Base-by-base conservation (phyloP, 1,140 invertebrate genomes). In the Cataglyphis hispanica region DNA sequence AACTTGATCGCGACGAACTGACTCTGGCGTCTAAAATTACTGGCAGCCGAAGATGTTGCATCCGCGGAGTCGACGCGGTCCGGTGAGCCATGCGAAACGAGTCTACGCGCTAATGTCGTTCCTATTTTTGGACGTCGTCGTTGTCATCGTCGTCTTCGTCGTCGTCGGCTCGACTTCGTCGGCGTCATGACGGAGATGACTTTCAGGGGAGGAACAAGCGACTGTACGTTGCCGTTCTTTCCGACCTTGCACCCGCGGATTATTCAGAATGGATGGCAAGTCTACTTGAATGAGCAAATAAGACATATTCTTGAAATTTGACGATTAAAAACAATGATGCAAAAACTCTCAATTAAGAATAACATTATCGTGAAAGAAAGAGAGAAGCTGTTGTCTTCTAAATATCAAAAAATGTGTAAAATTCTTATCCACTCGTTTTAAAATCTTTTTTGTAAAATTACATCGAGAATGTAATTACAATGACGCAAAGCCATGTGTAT, bases 1-100 rank as follows among this genome's bases (percentile, higher is more conserved):
- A 61, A 78, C 60, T 72, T 72, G 66, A 83, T 70, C 86, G 81
- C 87, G 81, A 89, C 88, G 88, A 77, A 56, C 87, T 50, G 84
- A 74, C 69, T 80, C 74, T 67, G 76, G 43, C 76, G 81, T 91
- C 90, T 91, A 91, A 91, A 91, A 91, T 91, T 91, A 91, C 90
- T 89, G 85, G 78, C 85, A 88, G 72, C 89, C 86, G 72, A 89
- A 91, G 90, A 87, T 89, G 87, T 86, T 89, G 87, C 90, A 89
- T 91, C 86, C 89, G 84, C 67, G 43, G 66, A 83, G 85, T 74
- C 74, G 78, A 70, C 46, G 85, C 89, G 63, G 61, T 84, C 85
- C 85, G 88, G 80, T 87, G 88, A 90, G 89, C 83, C 88, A 67
- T 87, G 66, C 88, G 86, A 87, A 86, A 87, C 84, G 83, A 89